Base-by-base conservation (phyloP, 2,113 vertebrate species). In the Oryzias celebensis region DNA sequence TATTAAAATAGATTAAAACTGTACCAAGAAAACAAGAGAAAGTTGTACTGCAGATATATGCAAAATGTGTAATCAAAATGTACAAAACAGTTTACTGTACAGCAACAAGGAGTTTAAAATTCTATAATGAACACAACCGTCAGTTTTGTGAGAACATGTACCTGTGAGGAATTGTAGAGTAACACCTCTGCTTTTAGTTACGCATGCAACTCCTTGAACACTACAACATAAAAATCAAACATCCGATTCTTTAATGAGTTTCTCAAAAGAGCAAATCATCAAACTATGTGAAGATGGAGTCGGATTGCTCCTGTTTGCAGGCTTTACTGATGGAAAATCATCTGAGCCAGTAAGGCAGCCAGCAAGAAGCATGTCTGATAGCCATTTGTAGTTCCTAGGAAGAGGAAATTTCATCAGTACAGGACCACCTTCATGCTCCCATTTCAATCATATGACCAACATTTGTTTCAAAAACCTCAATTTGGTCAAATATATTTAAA, bases 351-450 rank as follows among this genome's bases (percentile, higher is more conserved):
- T 31, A 81, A 17, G 7, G 58, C 2, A 1, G 52, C 24, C 66
- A 67, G 17, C 31, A 85, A 60, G 57, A 62, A 61, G 26, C 23
- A 26, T 50, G 52, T 23, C 8, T 47, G 68, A 7, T 14, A 66
- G n/a, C 50, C 17, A 24, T 51, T 75, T 22, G 73, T 10, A n/a
- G 71, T 73, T 58, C 86, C 85, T 88, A 24, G 3, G 15, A 64
- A 58, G 16, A 59, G 7, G n/a, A 14, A 57, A 45, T 41, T 73
- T 17, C 5, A 71, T 52, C 16, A 65, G 28, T 44, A 52, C 13
- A 44, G 14, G 24, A 46, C 48, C 5, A 62, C 16, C n/a, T 65
- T 14, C 14, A n/a, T 18, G 52, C 48, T 23, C 7, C 16, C n/a
- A 18, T n/a, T n/a, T 49, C 17, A 18, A 55, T 51, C 17, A 46